Evolutionary conservation across 2,888 invertebrate species (phyloP).

Genomic region (Labia minor): DNA sequence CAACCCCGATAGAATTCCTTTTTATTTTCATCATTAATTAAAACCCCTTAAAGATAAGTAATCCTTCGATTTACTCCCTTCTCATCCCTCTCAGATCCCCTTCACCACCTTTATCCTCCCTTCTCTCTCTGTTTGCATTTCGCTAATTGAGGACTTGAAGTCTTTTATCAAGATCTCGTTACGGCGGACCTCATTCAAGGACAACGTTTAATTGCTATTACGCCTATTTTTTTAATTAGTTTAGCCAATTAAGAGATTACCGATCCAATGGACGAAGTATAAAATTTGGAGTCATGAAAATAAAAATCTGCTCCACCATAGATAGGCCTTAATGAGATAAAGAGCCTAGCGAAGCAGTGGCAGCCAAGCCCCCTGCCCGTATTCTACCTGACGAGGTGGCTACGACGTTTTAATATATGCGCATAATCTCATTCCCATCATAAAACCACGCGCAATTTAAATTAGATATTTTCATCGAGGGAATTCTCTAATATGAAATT

Average conservation of each 20-base stretch:
- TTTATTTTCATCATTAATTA: too few relatives aligned
- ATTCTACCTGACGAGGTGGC: too few relatives aligned
- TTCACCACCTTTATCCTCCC: too few relatives aligned
- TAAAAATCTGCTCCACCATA: not conserved
- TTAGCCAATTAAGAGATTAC: conserved; percentile 13
- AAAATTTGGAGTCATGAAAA: not conserved
- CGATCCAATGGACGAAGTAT: not conserved
- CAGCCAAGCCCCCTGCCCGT: too few relatives aligned
- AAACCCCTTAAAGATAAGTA: too few relatives aligned
- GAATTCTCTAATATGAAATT: conserved; percentile 13
- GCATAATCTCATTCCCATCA: conserved; percentile 13
- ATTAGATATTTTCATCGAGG: conserved; percentile 7
- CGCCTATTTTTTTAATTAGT: conserved; percentile 13
- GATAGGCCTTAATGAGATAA: conserved; percentile 3
- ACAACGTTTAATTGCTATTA: conserved; percentile 8
- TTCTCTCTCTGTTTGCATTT: not conserved
- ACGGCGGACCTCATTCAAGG: not conserved
- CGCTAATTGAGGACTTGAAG: not conserved
- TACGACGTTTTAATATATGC: not conserved
- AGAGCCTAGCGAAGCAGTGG: too few relatives aligned
- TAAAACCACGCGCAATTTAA: not conserved
- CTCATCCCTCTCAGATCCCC: too few relatives aligned
- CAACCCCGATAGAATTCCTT: too few relatives aligned
- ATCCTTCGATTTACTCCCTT: too few relatives aligned
- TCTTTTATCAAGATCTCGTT: not conserved